Percentiles rank a stretch among this genome's conserved stretches.
phyloP scores from a whole-genome alignment of 2,113 vertebrate species.

The Cottus gobio region DNA sequence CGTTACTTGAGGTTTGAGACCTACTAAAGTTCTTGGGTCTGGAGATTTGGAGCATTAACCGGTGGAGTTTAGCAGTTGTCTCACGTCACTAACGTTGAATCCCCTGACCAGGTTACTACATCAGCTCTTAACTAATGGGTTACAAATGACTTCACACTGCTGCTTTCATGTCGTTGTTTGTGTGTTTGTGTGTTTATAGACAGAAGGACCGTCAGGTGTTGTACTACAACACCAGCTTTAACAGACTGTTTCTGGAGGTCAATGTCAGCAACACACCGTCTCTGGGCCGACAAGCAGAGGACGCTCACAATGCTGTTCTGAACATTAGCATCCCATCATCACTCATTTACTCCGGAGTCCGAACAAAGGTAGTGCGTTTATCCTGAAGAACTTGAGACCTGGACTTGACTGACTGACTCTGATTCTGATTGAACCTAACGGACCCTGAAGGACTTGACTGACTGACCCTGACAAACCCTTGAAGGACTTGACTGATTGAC shows the following conservation, averaged over 20 bases:
- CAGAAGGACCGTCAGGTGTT: slow-evolving; percentile 78
- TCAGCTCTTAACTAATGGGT: too few species aligned
- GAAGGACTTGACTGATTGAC: not conserved
- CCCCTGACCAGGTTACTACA: not conserved
- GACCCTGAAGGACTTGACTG: not conserved
- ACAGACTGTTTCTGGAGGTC: slow-evolving; percentile 85
- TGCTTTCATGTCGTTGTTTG: not conserved
- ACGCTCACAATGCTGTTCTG: slow-evolving; percentile 87
- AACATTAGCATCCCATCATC: slow-evolving; percentile 83
- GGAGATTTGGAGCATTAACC: not conserved
- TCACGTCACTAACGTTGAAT: not conserved
- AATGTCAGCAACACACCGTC: slow-evolving; percentile 84
- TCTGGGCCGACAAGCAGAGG: slow-evolving; percentile 82
- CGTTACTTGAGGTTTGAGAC: not conserved
- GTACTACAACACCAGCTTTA: slow-evolving; percentile 78
- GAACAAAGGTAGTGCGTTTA: slow-evolving; percentile 64
- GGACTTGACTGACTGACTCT: not conserved
- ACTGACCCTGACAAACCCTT: not conserved
- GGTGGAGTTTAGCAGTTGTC: not conserved
- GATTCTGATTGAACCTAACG: too few species aligned
- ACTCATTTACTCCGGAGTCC: slow-evolving; percentile 85
- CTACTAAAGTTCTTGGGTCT: not conserved
- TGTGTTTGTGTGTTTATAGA: slow-evolving; percentile 41
- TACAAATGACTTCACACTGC: too few species aligned
- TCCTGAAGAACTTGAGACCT: not conserved